phyloP scores from a whole-genome alignment of 2,113 vertebrate species.

The Clarias magur region DNA sequence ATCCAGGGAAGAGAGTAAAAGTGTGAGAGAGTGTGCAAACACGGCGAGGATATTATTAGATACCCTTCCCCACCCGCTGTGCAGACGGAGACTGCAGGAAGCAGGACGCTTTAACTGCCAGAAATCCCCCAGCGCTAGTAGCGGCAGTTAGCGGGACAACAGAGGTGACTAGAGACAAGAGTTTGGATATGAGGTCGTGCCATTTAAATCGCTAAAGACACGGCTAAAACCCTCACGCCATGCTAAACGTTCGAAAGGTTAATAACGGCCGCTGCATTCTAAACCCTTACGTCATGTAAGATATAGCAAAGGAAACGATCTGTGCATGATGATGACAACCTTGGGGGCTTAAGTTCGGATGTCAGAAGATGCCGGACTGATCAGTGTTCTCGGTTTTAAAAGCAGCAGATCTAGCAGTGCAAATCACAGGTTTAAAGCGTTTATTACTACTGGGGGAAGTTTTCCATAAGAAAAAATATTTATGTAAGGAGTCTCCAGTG shows the following conservation, averaged over 20 bases:
- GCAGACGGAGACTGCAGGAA: slow-evolving; percentile 30
- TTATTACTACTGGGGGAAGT: not conserved
- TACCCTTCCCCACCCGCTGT: slow-evolving; percentile 45
- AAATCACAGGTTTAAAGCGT: not conserved
- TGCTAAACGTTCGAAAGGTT: slow-evolving; percentile 34
- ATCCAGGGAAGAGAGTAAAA: slow-evolving; percentile 11
- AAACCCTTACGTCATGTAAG: not conserved
- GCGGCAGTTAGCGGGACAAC: not conserved
- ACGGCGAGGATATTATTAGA: slow-evolving; percentile 47
- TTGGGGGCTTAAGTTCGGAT: not conserved
- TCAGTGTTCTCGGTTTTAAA: not conserved
- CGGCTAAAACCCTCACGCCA: not conserved
- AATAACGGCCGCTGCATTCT: not conserved
- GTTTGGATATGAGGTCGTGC: not conserved
- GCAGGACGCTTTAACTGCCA: slow-evolving; percentile 31
- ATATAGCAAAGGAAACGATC: not conserved
- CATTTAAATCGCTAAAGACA: slow-evolving; percentile 27
- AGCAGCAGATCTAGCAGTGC: not conserved
- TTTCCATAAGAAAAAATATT: too few species aligned
- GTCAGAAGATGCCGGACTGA: not conserved
- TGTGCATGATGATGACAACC: not conserved
- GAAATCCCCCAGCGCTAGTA: slow-evolving; percentile 7
- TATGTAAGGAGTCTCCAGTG: not conserved
- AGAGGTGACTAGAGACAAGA: slow-evolving; percentile 37
- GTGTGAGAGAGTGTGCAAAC: not conserved